A percentile compares a stretch with the other conserved stretches of the same genome.
Conservation (phyloP, 2,888 invertebrate species). For the Callyntrura sp. region DNA sequence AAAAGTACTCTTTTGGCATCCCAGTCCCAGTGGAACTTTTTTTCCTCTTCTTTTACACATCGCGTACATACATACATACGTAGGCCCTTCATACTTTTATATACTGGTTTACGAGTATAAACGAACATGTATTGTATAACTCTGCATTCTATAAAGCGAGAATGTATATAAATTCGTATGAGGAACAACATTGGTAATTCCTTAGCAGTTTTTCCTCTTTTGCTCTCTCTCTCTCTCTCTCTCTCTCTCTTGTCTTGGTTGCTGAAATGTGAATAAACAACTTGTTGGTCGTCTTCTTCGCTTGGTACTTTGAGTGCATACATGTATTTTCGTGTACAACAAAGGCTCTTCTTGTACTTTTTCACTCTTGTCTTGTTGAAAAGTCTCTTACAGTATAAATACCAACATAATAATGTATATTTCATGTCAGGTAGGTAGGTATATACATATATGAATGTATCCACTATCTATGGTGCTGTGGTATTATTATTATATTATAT, state of each 20-base stretch:
- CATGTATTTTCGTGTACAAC: constrained; percentile 45
- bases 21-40: constrained; percentile 37
- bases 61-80: background rate
- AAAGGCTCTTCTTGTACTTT: constrained; percentile 46
- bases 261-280: constrained; percentile 72
- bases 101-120: background rate
- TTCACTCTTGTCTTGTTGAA: constrained; percentile 33
- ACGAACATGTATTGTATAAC: too few relatives aligned
- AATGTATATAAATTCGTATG: background rate
- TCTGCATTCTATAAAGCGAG: background rate
- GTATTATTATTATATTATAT: constrained; percentile 5
- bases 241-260: constrained; percentile 8
- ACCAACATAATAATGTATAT: background rate
- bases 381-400: constrained; percentile 21
- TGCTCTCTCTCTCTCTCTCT: constrained; percentile 1
- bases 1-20: constrained; percentile 16
- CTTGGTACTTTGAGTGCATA: constrained; percentile 51
- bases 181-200: constrained; percentile 42
- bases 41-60: background rate
- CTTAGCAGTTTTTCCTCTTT: constrained; percentile 51
- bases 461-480: background rate
- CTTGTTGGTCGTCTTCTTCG: constrained; percentile 70
- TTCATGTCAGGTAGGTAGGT: background rate
- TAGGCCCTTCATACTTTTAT: constrained; percentile 1
- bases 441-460: background rate